Conservation (phyloP, 2,113 vertebrate genomes). For the Catagonus wagneri region DNA sequence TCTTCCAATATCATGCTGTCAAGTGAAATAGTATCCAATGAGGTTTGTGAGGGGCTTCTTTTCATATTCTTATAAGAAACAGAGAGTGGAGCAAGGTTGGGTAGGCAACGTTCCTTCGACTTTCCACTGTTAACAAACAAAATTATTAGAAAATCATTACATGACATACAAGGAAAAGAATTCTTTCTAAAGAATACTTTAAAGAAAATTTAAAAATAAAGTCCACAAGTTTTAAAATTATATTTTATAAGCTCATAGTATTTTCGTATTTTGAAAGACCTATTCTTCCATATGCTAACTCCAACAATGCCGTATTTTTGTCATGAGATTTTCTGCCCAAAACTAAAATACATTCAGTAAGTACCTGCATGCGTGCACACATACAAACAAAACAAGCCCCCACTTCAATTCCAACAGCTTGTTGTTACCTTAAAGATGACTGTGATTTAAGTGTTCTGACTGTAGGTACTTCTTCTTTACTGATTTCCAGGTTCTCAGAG, state of each 20-base stretch:
- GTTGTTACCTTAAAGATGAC: conserved; percentile 85
- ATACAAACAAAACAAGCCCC: not conserved
- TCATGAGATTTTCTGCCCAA: not conserved
- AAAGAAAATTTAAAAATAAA: conserved; percentile 15
- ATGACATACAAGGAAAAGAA: conserved; percentile 64
- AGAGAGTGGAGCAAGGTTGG: conserved; percentile 88
- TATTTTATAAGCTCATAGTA: not conserved
- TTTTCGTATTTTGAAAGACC: not conserved
- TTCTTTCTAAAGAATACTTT: not conserved
- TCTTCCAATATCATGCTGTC: conserved; percentile 94
- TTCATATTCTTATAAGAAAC: conserved; percentile 96
- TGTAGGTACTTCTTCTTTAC: conserved; percentile 87
- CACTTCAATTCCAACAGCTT: not conserved
- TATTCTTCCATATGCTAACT: not conserved
- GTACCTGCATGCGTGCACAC: not conserved
- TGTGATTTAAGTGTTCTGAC: conserved; percentile 90
- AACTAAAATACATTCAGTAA: not conserved
- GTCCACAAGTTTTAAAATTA: not conserved
- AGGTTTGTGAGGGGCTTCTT: conserved; percentile 96
- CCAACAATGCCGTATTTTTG: not conserved
- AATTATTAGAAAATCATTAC: conserved; percentile 77
- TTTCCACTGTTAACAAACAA: conserved; percentile 90
- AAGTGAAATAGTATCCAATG: conserved; percentile 96
- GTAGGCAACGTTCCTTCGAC: conserved; percentile 93
- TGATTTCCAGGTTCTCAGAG: conserved; percentile 86